Percentiles rank a stretch among this genome's conserved stretches.
Conservation (phyloP, 2,113 vertebrate species). For the Rhodinocichla rosea region DNA sequence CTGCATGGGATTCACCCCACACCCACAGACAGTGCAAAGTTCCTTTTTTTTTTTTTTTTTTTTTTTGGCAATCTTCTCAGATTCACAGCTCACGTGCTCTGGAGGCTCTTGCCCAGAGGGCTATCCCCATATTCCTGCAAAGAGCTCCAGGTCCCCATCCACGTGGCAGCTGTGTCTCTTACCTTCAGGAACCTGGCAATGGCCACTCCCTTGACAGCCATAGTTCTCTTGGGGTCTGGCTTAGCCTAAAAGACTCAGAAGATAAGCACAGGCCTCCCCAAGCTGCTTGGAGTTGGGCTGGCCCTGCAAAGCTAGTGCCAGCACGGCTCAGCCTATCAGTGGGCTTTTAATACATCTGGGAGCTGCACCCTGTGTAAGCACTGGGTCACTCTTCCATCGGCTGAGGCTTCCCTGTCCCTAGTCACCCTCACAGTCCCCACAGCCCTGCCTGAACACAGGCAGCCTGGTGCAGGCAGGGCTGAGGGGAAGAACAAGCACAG, state of each 20-base stretch:
- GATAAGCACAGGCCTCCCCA: background rate
- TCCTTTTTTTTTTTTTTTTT: background rate
- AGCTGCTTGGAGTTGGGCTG: background rate
- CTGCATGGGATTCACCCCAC: background rate
- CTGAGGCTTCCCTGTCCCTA: too few species aligned
- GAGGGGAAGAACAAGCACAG: background rate
- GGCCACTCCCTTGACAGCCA: background rate
- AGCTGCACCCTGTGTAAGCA: background rate
- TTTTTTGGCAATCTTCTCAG: background rate
- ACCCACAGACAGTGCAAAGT: background rate
- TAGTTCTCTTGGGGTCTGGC: too few species aligned
- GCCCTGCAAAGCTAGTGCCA: background rate
- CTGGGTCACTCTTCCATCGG: background rate
- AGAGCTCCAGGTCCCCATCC: background rate
- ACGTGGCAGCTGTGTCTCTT: background rate
- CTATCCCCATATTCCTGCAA: background rate
- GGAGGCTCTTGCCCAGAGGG: background rate
- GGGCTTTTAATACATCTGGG: background rate
- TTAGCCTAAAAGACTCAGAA: background rate
- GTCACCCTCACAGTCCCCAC: background rate
- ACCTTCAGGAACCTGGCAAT: background rate
- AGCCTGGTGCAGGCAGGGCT: background rate
- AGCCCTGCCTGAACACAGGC: accelerated
- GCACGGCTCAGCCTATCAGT: background rate
- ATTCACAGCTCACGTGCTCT: background rate